phyloP scores from a whole-genome alignment of 2,888 invertebrate genomes.

The Brachyptera risi region DNA sequence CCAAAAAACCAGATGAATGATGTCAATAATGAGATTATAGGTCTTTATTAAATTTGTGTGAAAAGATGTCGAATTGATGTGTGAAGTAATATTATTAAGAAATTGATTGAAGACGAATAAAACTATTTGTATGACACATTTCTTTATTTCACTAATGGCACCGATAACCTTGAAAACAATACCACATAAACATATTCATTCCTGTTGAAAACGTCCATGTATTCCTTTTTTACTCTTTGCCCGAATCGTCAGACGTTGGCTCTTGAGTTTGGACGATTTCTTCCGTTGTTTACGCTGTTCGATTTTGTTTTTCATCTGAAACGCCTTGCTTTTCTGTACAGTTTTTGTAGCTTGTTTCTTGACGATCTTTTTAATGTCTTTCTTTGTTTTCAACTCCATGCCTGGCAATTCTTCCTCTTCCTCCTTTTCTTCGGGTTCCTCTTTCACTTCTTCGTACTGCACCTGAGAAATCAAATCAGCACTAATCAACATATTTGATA shows the following conservation, averaged over 20 bases:
- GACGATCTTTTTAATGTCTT: conserved; percentile 64
- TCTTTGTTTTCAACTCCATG: conserved; percentile 55
- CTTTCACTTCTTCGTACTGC: conserved; percentile 36
- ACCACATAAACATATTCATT: too few relatives aligned
- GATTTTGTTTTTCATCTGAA: conserved; percentile 67
- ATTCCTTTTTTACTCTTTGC: conserved; percentile 19
- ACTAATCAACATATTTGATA: too few relatives aligned
- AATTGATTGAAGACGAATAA: too few relatives aligned
- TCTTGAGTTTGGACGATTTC: conserved; percentile 52
- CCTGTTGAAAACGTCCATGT: too few relatives aligned
- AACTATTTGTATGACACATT: too few relatives aligned
- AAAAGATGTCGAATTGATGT: too few relatives aligned
- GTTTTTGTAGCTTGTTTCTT: conserved; percentile 68
- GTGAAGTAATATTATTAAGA: too few relatives aligned
- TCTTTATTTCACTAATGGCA: too few relatives aligned
- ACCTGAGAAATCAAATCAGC: conserved; percentile 30
- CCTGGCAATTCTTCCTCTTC: conserved; percentile 46
- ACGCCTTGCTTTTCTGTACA: conserved; percentile 71
- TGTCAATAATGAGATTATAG: too few relatives aligned
- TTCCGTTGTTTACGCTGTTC: conserved; percentile 67
- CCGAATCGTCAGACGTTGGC: conserved; percentile 21
- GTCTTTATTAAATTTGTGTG: too few relatives aligned
- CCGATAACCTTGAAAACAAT: too few relatives aligned
- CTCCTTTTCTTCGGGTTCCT: conserved; percentile 41
- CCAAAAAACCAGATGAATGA: too few relatives aligned